Evolutionary conservation across 2,797 vertebrate species (phyloP).

Genomic region (Melanotaenia parkinsoni): DNA sequence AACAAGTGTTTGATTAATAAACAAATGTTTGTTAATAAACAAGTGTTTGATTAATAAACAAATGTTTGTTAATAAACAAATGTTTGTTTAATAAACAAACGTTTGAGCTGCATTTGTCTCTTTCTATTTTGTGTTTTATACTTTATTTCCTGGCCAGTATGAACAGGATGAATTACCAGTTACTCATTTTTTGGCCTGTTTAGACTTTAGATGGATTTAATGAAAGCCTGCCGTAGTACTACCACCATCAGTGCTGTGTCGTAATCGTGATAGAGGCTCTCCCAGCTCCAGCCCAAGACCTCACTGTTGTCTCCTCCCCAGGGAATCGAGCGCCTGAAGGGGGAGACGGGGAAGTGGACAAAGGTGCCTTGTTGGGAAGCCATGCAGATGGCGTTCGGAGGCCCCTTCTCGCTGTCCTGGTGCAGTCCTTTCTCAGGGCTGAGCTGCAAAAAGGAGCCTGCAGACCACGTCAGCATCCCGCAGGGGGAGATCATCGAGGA

Average conservation of each 20-base stretch:
- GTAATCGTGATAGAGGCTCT: background rate
- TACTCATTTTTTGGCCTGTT: background rate
- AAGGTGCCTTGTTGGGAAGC: conserved; percentile 85
- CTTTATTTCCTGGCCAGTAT: conserved; percentile 2
- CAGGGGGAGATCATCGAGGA: conserved; percentile 83
- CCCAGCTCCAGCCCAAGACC: conserved; percentile 10
- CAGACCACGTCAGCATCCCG: conserved; percentile 50
- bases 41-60: no score
- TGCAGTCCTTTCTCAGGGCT: conserved; percentile 89
- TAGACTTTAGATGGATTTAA: background rate
- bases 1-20: no score
- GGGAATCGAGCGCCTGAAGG: conserved; percentile 94
- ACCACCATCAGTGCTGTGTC: conserved; percentile 1
- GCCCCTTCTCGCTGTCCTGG: conserved; percentile 87
- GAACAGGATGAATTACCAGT: conserved; percentile 7
- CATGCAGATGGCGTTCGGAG: conserved; percentile 87
- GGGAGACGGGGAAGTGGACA: conserved; percentile 88
- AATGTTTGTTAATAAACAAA: no score
- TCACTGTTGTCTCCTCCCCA: conserved; percentile 71
- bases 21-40: no score
- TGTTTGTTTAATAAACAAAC: no score
- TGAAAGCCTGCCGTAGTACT: background rate
- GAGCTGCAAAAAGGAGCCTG: conserved; percentile 60
- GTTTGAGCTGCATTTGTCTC: no score
- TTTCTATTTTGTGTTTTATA: no score